phyloP scores from a whole-genome alignment of 1,140 invertebrate genomes.

The Pseudomyrmex flavicornis region DNA sequence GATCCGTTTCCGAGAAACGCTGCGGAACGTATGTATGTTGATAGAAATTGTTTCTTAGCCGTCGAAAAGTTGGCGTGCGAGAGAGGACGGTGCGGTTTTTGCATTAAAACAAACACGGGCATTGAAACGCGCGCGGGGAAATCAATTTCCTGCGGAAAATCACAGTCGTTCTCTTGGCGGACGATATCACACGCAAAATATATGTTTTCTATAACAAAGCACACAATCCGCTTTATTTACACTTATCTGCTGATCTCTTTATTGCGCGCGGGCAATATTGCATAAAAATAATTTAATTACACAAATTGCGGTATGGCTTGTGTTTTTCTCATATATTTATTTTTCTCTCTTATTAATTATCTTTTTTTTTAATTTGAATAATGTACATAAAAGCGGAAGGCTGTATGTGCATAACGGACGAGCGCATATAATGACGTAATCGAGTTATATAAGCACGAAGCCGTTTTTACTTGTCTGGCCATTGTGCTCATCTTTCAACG shows the following conservation, averaged over 20 bases:
- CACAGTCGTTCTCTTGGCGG: neutral
- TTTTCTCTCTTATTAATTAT: slow-evolving; percentile 2
- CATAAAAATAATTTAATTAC: neutral
- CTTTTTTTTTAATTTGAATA: neutral
- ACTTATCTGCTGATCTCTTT: too few species aligned
- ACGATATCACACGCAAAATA: too few species aligned
- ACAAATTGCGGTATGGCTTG: neutral
- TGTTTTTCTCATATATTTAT: neutral
- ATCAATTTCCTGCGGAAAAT: too few species aligned
- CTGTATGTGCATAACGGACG: neutral
- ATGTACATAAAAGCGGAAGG: neutral
- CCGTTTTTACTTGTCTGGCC: slow-evolving; percentile 63
- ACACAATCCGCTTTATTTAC: too few species aligned
- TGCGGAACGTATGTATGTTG: slow-evolving; percentile 42
- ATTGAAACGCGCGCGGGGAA: neutral
- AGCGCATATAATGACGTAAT: slow-evolving; percentile 31
- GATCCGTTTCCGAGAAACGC: slow-evolving; percentile 43
- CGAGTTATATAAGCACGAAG: slow-evolving; percentile 64
- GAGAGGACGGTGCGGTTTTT: neutral
- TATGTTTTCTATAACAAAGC: too few species aligned
- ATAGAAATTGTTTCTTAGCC: slow-evolving; percentile 55
- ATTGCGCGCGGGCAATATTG: too few species aligned
- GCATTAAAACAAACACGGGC: neutral
- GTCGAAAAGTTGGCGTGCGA: slow-evolving; percentile 11
- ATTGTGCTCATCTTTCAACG: slow-evolving; percentile 54